phyloP scores from a whole-genome alignment of 2,888 invertebrate genomes.

The Cactoblastis cactorum region DNA sequence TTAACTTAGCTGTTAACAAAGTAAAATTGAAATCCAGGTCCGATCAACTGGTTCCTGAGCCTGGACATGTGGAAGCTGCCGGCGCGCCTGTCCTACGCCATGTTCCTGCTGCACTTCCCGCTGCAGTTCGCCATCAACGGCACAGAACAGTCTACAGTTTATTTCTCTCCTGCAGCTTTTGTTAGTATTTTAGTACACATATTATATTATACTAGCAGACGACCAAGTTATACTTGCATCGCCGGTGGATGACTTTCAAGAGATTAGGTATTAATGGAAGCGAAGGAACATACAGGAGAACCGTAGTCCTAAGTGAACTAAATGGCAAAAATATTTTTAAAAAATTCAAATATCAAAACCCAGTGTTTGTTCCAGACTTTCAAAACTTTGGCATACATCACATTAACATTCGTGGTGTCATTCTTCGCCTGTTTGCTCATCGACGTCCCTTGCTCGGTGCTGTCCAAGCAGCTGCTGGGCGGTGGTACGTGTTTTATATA shows the following conservation, averaged over 20 bases:
- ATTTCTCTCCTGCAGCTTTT: constrained; percentile 28
- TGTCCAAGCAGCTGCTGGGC: neutral
- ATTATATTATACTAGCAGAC: too few species aligned
- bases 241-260: too few species aligned
- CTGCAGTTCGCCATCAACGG: constrained; percentile 35
- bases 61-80: constrained; percentile 67
- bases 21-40: constrained; percentile 38
- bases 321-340: too few species aligned
- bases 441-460: neutral
- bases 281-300: too few species aligned
- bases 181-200: constrained; percentile 28
- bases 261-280: too few species aligned
- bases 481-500: neutral
- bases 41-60: constrained; percentile 69
- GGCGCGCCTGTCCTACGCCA: constrained; percentile 74
- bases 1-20: neutral
- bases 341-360: neutral
- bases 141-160: constrained; percentile 28
- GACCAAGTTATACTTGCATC: too few species aligned
- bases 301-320: too few species aligned
- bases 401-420: neutral
- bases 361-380: neutral
- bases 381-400: neutral
- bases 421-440: neutral
- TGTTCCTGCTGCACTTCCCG: constrained; percentile 71